Evolutionary conservation across 37 sponge, comb jelly and placozoan species (phyloP).

Genomic region (Chondrosia reniformis): DNA sequence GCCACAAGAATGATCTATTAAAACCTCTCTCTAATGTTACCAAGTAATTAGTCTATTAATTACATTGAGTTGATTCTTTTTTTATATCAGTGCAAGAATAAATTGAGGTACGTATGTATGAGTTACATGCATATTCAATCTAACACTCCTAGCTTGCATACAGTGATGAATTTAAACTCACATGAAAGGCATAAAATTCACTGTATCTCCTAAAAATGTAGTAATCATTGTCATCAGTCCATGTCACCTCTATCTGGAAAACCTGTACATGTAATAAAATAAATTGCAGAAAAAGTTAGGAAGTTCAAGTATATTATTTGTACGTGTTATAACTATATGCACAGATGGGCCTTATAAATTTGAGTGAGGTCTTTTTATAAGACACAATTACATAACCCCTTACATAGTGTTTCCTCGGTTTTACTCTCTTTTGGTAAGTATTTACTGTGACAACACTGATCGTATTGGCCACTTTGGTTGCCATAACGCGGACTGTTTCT

Average conservation of each 20-base stretch:
- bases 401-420: conserved; percentile 76
- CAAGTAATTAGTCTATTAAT: too few species aligned
- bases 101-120: too few species aligned
- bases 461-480: neutral
- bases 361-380: neutral
- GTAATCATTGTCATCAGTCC: conserved; percentile 58
- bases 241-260: conserved; percentile 67
- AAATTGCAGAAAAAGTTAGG: neutral
- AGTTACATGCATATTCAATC: too few species aligned
- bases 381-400: neutral
- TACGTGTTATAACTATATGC: neutral
- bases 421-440: conserved; percentile 65
- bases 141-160: too few species aligned
- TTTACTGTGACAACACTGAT: conserved; percentile 32
- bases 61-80: too few species aligned
- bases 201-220: conserved; percentile 78
- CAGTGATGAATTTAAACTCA: too few species aligned
- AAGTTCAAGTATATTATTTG: neutral
- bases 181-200: conserved; percentile 80
- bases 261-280: conserved; percentile 39
- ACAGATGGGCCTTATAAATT: neutral
- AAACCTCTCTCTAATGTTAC: too few species aligned
- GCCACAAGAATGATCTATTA: too few species aligned
- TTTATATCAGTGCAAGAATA: too few species aligned
- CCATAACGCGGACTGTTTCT: too few species aligned